These are phyloP conservation scores for Calephelis nemesis DNA, from an alignment of 1,140 invertebrate species.

Conservation along the genomic window DNA sequence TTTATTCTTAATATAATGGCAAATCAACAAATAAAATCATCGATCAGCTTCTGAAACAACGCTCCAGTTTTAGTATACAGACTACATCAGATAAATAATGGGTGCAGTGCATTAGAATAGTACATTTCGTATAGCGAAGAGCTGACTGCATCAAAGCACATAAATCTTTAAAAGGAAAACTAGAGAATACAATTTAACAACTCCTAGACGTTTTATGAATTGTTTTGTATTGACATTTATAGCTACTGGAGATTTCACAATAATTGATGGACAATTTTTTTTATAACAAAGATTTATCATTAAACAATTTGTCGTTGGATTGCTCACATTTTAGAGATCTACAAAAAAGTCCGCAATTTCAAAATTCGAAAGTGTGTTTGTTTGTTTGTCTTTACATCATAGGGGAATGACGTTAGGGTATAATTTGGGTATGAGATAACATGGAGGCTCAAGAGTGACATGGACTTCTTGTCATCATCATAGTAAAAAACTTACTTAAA, in stretches of 20 bases:
- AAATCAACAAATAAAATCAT: neutral
- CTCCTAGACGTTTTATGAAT: constrained; percentile 11
- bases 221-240: constrained; percentile 8
- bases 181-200: constrained; percentile 12
- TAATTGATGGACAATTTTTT: neutral
- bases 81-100: constrained; percentile 13
- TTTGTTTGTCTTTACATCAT: no score
- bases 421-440: no score
- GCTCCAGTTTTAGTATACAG: neutral
- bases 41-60: neutral
- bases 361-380: no score
- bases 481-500: no score
- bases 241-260: neutral
- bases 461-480: no score
- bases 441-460: no score
- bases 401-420: no score
- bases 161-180: constrained; percentile 13
- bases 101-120: constrained; percentile 10
- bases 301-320: no score
- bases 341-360: no score
- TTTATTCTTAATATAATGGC: no score
- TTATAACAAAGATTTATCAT: no score
- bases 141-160: constrained; percentile 14
- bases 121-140: constrained; percentile 5
- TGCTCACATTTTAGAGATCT: no score